These are phyloP conservation scores for Aspiorhynchus laticeps DNA, from an alignment of 2,113 vertebrate species.

Conservation along the genomic window DNA sequence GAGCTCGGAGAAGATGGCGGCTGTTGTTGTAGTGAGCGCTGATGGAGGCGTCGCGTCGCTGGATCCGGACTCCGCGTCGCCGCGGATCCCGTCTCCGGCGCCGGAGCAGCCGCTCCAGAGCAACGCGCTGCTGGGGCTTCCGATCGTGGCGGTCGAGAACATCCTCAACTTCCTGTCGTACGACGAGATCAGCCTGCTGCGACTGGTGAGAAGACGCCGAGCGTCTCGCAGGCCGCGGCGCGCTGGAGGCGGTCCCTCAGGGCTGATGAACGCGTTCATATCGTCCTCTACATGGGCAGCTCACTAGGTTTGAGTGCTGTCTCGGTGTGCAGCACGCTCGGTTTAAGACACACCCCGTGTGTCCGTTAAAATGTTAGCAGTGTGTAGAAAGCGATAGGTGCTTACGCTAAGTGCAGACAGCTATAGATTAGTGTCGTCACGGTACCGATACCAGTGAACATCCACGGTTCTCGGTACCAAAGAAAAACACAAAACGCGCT, in stretches of 20 bases:
- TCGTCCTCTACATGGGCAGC: too few species aligned
- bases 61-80: slow-evolving; percentile 69
- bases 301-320: background rate
- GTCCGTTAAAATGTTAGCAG: too few species aligned
- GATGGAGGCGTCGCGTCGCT: slow-evolving; percentile 73
- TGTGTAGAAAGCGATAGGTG: too few species aligned
- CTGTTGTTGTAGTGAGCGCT: slow-evolving; percentile 72
- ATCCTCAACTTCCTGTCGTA: slow-evolving; percentile 93
- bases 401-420: too few species aligned
- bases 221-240: background rate
- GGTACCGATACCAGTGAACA: too few species aligned
- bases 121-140: slow-evolving; percentile 91
- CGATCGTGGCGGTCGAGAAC: slow-evolving; percentile 93
- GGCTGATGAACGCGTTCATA: too few species aligned
- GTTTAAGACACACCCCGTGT: background rate
- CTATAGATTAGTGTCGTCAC: too few species aligned
- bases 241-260: too few species aligned
- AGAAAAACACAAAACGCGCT: too few species aligned
- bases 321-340: background rate
- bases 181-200: slow-evolving; percentile 95
- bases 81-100: slow-evolving; percentile 71
- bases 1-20: slow-evolving; percentile 76
- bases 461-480: too few species aligned
- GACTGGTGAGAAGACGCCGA: slow-evolving; percentile 85
- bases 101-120: slow-evolving; percentile 88